These are phyloP conservation scores for Leptinotarsa rubiginosa DNA, from an alignment of 2,888 invertebrate species.

Conservation along the genomic window DNA sequence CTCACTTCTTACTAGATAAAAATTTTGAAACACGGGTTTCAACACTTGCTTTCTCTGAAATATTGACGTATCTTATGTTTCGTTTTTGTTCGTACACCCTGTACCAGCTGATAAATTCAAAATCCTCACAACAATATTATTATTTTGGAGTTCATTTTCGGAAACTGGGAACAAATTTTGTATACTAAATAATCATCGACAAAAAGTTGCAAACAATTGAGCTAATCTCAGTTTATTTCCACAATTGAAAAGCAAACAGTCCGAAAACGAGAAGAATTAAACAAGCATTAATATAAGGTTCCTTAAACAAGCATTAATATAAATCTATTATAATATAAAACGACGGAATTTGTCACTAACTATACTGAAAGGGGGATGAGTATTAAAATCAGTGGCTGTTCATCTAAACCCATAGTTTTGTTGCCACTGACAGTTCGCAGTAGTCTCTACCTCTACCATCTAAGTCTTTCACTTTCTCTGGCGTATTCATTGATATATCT, in stretches of 20 bases:
- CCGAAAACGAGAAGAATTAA: not conserved
- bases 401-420: constrained; percentile 22
- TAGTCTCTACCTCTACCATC: constrained; percentile 6
- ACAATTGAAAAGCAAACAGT: not conserved
- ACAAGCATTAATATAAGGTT: constrained; percentile 12
- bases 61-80: no score
- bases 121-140: no score
- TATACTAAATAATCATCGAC: not conserved
- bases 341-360: constrained; percentile 8
- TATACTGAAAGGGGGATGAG: constrained; percentile 1
- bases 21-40: no score
- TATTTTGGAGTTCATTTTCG: no score
- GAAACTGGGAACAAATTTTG: not conserved
- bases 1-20: no score
- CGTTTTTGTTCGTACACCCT: no score
- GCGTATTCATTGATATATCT: constrained; percentile 7
- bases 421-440: constrained; percentile 15
- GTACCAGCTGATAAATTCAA: no score
- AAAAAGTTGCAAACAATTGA: not conserved
- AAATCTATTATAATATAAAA: not conserved
- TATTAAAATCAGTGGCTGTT: constrained; percentile 2
- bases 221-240: not conserved
- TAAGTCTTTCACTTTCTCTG: constrained; percentile 16
- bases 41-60: no score
- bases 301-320: not conserved